Conservation (phyloP, 2,797 vertebrate genomes). For the Okamejei kenojei region DNA sequence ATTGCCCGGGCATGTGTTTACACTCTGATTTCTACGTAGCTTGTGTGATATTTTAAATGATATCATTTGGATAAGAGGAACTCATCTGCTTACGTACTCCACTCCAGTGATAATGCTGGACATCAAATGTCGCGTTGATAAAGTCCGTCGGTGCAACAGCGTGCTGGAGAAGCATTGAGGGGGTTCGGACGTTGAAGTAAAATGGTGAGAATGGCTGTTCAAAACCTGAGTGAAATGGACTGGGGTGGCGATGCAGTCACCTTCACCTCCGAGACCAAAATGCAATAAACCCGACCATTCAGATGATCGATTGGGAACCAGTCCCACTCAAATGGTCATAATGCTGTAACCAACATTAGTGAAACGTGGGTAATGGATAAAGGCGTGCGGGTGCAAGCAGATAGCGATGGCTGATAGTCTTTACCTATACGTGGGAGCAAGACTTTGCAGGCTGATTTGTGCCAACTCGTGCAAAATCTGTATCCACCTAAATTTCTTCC, state of each 20-base stretch:
- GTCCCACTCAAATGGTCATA: background rate
- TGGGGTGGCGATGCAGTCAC: background rate
- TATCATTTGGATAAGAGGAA: background rate
- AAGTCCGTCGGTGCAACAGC: background rate
- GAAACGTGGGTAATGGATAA: background rate
- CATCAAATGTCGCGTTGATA: no score
- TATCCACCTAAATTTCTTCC: background rate
- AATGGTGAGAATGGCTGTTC: no score
- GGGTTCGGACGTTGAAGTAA: no score
- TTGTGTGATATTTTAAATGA: background rate
- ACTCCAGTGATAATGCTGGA: no score
- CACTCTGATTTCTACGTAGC: no score
- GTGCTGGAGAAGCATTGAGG: background rate
- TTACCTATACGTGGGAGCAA: no score
- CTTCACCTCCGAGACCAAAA: background rate
- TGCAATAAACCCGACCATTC: background rate
- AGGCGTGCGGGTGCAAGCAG: no score
- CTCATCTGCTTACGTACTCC: no score
- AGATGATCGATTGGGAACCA: background rate
- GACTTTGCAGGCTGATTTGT: no score
- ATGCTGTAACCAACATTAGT: background rate
- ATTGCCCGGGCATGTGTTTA: no score
- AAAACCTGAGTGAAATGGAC: background rate
- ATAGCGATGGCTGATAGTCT: no score
- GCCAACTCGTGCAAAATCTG: background rate